Evolutionary conservation across 1,140 invertebrate species (phyloP).

Genomic region (Atta texana): DNA sequence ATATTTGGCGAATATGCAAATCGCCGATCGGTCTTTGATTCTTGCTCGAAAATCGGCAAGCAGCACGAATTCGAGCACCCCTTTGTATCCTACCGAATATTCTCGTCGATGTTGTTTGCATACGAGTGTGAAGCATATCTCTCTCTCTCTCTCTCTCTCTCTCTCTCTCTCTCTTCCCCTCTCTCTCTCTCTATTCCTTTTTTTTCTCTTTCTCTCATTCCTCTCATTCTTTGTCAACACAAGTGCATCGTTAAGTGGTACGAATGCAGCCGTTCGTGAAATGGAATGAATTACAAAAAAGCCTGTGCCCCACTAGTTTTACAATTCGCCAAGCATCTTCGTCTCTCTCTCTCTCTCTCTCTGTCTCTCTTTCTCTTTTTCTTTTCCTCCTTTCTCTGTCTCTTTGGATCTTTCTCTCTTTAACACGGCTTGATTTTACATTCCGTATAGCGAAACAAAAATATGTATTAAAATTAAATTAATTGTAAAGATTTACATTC

Average conservation of each 20-base stretch:
- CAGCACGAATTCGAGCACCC: neutral
- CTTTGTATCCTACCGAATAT: slow-evolving; percentile 26
- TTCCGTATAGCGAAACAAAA: slow-evolving; percentile 5
- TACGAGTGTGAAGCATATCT: neutral
- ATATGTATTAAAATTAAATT: slow-evolving; percentile 21
- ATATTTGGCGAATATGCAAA: slow-evolving; percentile 60
- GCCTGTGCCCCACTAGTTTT: neutral
- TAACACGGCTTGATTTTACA: neutral
- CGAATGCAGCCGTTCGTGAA: slow-evolving; percentile 30
- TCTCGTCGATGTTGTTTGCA: slow-evolving; percentile 19
- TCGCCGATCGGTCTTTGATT: slow-evolving; percentile 38
- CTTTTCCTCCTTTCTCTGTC: neutral
- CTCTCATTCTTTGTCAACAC: slow-evolving; percentile 3
- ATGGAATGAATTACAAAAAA: slow-evolving; percentile 43
- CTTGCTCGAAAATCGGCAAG: slow-evolving; percentile 43
- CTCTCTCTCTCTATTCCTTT: too few relatives aligned
- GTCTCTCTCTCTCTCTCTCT: neutral
- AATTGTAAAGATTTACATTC: neutral
- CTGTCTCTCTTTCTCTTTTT: neutral
- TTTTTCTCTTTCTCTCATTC: neutral
- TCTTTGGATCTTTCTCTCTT: neutral
- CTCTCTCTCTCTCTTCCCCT: neutral
- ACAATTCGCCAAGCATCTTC: neutral
- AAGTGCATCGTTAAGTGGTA: slow-evolving; percentile 35
- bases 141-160: slow-evolving; percentile 35